phyloP scores from a whole-genome alignment of 2,888 invertebrate genomes.

The Dusona sp. region DNA sequence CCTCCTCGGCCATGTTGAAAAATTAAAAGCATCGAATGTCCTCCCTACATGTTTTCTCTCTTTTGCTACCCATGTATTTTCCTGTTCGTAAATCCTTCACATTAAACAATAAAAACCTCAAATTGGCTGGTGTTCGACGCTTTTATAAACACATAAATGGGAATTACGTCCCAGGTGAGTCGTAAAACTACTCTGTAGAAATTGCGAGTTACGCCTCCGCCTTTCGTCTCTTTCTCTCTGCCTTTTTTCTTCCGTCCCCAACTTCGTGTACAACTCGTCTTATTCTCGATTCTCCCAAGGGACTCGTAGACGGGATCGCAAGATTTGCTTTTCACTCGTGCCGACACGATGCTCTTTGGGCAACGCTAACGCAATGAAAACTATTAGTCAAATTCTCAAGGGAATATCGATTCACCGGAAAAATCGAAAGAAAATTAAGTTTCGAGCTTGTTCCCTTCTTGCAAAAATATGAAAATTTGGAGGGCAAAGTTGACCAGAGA shows the following conservation, averaged over 20 bases:
- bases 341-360: slow-evolving; percentile 38
- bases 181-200: slow-evolving; percentile 72
- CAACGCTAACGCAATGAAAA: slow-evolving; percentile 38
- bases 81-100: slow-evolving; percentile 76
- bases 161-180: slow-evolving; percentile 73
- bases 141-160: slow-evolving; percentile 71
- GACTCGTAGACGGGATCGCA: slow-evolving; percentile 52
- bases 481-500: background rate
- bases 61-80: slow-evolving; percentile 14
- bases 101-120: slow-evolving; percentile 80
- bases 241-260: slow-evolving; percentile 1
- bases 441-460: background rate
- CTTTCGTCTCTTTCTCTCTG: background rate
- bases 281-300: slow-evolving; percentile 47
- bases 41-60: background rate
- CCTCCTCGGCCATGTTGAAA: slow-evolving; percentile 47
- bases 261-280: slow-evolving; percentile 30
- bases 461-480: background rate
- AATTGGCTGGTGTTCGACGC: slow-evolving; percentile 75
- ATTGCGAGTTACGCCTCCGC: slow-evolving; percentile 66
- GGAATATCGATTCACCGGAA: slow-evolving; percentile 14
- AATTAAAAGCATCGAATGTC: slow-evolving; percentile 8
- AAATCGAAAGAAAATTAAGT: slow-evolving; percentile 1
- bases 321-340: slow-evolving; percentile 44
- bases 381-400: slow-evolving; percentile 40